Conservation (phyloP, 2,113 vertebrate species). For the Clupea harengus region DNA sequence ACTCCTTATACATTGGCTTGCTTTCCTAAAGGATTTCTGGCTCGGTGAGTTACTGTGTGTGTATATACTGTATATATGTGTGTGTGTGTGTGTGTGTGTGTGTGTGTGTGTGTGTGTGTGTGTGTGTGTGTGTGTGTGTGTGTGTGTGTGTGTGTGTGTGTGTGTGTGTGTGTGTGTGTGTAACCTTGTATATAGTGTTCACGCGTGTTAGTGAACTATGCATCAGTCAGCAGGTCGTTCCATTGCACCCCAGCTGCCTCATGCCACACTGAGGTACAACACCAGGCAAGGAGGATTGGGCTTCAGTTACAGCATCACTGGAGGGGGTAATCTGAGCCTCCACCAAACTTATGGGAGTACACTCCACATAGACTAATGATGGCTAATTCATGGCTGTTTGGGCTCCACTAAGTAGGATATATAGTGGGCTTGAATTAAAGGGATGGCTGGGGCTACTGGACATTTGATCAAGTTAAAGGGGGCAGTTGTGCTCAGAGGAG, state of each 20-base stretch:
- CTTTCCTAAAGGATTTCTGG: not conserved
- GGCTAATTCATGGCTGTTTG: constrained; percentile 6
- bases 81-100: not conserved
- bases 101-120: not conserved
- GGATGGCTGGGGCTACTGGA: not conserved
- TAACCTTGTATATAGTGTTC: too few species aligned
- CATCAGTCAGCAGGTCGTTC: too few species aligned
- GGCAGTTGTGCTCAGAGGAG: not conserved
- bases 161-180: too few species aligned
- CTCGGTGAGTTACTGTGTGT: too few species aligned
- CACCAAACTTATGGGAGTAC: not conserved
- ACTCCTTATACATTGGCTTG: not conserved
- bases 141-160: too few species aligned
- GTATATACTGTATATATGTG: not conserved
- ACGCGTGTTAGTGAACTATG: too few species aligned
- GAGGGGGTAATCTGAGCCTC: not conserved
- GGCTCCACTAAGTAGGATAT: not conserved
- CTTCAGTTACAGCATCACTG: not conserved
- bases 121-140: too few species aligned
- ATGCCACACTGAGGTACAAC: too few species aligned
- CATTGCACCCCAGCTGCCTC: too few species aligned
- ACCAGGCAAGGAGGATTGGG: not conserved
- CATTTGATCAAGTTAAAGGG: not conserved
- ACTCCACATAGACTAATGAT: not conserved
- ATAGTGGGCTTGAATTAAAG: not conserved